A percentile compares a stretch with the other conserved stretches of the same genome.
Evolutionary conservation across 2,797 vertebrate species (phyloP).

Genomic region (Hylomyscus alleni): DNA sequence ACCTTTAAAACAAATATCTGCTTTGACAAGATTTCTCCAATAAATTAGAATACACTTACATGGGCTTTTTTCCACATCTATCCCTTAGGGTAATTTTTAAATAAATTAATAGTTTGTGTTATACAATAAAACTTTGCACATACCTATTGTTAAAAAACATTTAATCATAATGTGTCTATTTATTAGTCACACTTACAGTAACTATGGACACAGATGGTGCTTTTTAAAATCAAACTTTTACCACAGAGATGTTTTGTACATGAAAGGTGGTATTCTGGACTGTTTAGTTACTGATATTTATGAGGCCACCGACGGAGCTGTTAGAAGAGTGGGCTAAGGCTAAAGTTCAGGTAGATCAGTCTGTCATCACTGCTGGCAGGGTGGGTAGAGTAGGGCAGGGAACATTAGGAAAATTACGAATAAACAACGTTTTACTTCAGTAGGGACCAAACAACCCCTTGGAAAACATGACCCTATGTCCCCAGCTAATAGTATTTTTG

Average conservation of each 20-base stretch:
- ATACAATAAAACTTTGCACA: conserved; percentile 32
- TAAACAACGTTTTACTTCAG: conserved; percentile 80
- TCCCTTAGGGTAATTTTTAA: conserved; percentile 1
- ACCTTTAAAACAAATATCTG: conserved; percentile 3
- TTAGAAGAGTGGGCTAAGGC: conserved; percentile 12
- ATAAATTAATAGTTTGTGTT: conserved; percentile 30
- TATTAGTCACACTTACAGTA: not conserved
- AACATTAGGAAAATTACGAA: conserved; percentile 66
- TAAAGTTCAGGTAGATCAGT: conserved; percentile 48
- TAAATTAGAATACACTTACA: not conserved
- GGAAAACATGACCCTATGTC: conserved; percentile 72
- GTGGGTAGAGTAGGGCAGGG: not conserved
- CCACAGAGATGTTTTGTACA: not conserved
- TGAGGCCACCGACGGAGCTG: not conserved
- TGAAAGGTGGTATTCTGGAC: conserved; percentile 39
- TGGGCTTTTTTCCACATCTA: conserved; percentile 1
- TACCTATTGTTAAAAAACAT: not conserved
- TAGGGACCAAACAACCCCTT: conserved; percentile 70
- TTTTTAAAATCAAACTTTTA: conserved; percentile 14
- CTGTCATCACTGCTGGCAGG: conserved; percentile 47
- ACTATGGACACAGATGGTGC: not conserved
- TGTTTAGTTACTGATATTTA: conserved; percentile 37
- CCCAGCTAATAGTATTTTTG: conserved; percentile 81
- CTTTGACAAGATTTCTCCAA: conserved; percentile 16
- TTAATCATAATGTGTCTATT: not conserved